phyloP scores from a whole-genome alignment of 2,113 vertebrate species.

The Antechinus flavipes region DNA sequence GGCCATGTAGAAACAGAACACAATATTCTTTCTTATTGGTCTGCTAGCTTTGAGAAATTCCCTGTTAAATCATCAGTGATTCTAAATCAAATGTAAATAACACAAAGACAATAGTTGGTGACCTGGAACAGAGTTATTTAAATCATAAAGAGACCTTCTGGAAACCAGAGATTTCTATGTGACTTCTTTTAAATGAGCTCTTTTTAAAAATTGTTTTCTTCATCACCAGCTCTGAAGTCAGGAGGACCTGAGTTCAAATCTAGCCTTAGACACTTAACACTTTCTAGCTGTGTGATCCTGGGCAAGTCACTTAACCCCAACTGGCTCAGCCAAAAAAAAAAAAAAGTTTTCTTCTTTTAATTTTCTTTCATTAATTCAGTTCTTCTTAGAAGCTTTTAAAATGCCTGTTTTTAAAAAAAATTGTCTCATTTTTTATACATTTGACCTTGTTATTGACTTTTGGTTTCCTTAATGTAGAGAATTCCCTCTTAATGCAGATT shows the following conservation, averaged over 20 bases:
- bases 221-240: background rate
- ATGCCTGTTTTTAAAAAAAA: background rate
- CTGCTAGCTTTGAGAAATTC: slow-evolving; percentile 52
- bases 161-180: background rate
- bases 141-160: background rate
- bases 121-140: background rate
- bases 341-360: background rate
- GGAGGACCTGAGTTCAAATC: no score
- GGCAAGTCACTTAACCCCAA: no score
- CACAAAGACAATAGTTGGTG: background rate
- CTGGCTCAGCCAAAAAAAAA: no score
- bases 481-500: background rate
- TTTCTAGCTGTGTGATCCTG: no score
- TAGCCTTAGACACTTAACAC: no score
- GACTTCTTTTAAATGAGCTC: background rate
- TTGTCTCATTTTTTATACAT: background rate
- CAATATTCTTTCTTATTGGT: background rate
- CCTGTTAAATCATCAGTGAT: background rate
- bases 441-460: background rate
- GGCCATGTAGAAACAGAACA: slow-evolving; percentile 6
- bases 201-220: background rate
- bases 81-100: slow-evolving; percentile 35
- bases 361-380: background rate
- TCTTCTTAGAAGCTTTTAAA: background rate
- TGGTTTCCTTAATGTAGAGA: background rate